phyloP scores from a whole-genome alignment of 2,888 invertebrate species.

The Steinernema hermaphroditum region DNA sequence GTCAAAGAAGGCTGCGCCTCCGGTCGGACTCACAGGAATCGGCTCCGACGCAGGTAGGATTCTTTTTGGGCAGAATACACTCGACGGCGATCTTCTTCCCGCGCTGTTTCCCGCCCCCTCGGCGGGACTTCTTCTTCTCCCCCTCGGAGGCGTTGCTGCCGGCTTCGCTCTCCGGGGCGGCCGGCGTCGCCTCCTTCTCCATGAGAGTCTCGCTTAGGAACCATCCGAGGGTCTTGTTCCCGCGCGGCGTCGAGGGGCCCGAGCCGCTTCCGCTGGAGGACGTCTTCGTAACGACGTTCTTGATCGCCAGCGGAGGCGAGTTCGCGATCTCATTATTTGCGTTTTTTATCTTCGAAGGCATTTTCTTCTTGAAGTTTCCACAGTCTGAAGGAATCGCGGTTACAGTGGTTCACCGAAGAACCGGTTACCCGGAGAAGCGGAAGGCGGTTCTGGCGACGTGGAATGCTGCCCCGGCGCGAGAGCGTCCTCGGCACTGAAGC shows the following conservation, averaged over 20 bases:
- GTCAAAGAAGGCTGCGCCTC: not conserved
- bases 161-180: not conserved
- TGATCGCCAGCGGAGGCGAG: constrained; percentile 6
- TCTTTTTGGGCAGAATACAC: constrained; percentile 1
- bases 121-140: constrained; percentile 28
- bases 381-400: not conserved
- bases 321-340: constrained; percentile 6
- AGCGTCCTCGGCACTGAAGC: constrained; percentile 31
- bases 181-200: constrained; percentile 32
- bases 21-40: not conserved
- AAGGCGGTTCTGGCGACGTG: constrained; percentile 12
- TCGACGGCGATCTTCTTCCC: constrained; percentile 20
- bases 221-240: constrained; percentile 48
- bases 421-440: constrained; percentile 18
- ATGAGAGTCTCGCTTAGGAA: constrained; percentile 37
- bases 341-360: constrained; percentile 27
- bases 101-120: not conserved
- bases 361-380: constrained; percentile 29
- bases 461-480: constrained; percentile 25
- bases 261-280: constrained; percentile 7
- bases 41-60: not conserved
- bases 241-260: constrained; percentile 35
- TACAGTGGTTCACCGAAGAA: too few relatives aligned
- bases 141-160: not conserved
- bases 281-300: not conserved